phyloP scores from a whole-genome alignment of 2,113 vertebrate species.

The Odocoileus hemionus region DNA sequence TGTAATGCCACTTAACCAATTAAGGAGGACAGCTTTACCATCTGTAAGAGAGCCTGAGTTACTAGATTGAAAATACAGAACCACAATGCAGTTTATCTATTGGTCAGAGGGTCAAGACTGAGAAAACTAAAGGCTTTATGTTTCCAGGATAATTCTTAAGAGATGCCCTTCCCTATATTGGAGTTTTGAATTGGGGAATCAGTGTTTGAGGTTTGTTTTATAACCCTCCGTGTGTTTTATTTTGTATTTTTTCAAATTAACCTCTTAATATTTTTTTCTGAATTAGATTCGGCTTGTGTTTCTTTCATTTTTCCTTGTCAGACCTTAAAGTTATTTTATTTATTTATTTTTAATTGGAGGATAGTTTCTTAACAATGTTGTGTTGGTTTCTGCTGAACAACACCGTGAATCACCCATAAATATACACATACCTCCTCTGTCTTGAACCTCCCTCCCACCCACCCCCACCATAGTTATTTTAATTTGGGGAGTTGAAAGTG shows the following conservation, averaged over 20 bases:
- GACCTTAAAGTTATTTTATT: neutral
- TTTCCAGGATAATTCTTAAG: neutral
- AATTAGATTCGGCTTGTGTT: slow-evolving; percentile 11
- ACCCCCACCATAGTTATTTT: neutral
- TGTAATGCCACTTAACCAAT: neutral
- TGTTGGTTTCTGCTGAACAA: neutral
- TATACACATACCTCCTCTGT: neutral
- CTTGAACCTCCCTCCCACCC: neutral
- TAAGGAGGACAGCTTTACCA: neutral
- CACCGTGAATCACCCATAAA: neutral
- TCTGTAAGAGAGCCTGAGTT: neutral
- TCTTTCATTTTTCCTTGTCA: neutral
- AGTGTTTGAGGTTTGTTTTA: neutral
- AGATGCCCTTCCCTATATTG: neutral
- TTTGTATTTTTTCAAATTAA: neutral
- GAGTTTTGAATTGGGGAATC: neutral
- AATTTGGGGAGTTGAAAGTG: neutral
- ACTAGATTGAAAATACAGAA: neutral
- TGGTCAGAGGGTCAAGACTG: neutral
- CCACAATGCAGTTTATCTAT: neutral
- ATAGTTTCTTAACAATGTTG: neutral
- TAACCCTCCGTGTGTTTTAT: neutral
- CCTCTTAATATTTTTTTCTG: neutral
- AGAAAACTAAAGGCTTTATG: neutral
- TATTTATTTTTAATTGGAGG: neutral